phyloP scores from a whole-genome alignment of 2,113 vertebrate genomes.

The Illadopsis cleaveri region DNA sequence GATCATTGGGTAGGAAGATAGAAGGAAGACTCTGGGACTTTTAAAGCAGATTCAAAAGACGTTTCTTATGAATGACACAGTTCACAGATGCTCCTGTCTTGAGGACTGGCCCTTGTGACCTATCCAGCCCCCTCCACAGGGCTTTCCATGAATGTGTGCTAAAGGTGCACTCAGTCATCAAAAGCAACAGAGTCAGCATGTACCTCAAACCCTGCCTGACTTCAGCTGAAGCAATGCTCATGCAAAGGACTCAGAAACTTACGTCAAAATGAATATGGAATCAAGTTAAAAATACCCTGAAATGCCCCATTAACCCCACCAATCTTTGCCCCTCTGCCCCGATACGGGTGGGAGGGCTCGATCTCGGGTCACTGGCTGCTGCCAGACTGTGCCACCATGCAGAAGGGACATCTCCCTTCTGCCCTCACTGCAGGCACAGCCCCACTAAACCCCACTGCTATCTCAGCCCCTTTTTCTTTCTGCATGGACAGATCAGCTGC shows the following conservation, averaged over 20 bases:
- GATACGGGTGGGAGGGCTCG: neutral
- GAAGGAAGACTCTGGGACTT: neutral
- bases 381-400: neutral
- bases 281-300: neutral
- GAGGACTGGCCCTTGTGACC: neutral
- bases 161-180: neutral
- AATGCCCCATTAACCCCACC: neutral
- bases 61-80: neutral
- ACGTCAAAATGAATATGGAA: neutral
- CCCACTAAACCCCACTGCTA: neutral
- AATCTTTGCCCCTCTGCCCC: neutral
- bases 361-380: accelerated
- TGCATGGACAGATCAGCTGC: neutral
- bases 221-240: neutral
- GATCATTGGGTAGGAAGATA: neutral
- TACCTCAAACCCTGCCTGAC: neutral
- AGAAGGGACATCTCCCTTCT: neutral
- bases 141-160: neutral
- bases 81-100: neutral
- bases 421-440: neutral
- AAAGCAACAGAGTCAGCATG: neutral
- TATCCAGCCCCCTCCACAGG: neutral
- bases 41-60: neutral
- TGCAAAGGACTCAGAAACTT: neutral
- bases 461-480: neutral